Evolutionary conservation across 1,140 invertebrate genomes (phyloP).

Genomic region (Colletes latitarsis): DNA sequence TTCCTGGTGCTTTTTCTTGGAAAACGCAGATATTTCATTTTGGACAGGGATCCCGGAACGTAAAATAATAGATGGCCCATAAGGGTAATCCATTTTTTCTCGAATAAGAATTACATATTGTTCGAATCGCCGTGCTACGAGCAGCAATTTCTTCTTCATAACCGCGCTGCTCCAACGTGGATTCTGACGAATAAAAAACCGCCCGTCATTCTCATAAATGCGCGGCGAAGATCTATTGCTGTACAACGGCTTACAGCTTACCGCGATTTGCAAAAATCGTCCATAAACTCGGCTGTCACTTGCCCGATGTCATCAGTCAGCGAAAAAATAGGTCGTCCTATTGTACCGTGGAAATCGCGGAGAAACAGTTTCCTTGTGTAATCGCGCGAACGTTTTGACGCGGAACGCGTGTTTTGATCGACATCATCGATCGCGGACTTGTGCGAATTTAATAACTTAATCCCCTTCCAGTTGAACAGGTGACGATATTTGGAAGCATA

Average conservation of each 20-base stretch:
- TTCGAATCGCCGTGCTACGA: background rate
- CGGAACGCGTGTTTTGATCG: conserved; percentile 12
- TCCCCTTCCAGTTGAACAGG: too few species aligned
- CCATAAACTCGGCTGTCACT: conserved; percentile 36
- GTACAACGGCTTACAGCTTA: background rate
- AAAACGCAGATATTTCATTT: background rate
- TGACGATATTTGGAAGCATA: background rate
- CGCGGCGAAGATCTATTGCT: conserved; percentile 18
- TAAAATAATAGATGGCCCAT: background rate
- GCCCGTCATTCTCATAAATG: conserved; percentile 22
- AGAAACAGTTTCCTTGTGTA: background rate
- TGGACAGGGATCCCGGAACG: background rate
- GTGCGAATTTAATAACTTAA: background rate
- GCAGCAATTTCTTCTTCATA: conserved; percentile 6
- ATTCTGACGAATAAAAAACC: background rate
- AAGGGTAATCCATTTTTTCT: background rate
- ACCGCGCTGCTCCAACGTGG: background rate
- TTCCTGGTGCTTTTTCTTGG: too few species aligned
- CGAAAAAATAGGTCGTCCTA: conserved; percentile 25
- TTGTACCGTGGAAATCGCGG: background rate
- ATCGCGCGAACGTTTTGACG: too few species aligned
- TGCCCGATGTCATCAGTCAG: conserved; percentile 37
- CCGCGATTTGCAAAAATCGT: conserved; percentile 40
- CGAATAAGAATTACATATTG: background rate
- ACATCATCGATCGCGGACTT: background rate